These are phyloP conservation scores for Cheilinus undulatus DNA, from an alignment of 2,113 vertebrate species.

Conservation along the genomic window DNA sequence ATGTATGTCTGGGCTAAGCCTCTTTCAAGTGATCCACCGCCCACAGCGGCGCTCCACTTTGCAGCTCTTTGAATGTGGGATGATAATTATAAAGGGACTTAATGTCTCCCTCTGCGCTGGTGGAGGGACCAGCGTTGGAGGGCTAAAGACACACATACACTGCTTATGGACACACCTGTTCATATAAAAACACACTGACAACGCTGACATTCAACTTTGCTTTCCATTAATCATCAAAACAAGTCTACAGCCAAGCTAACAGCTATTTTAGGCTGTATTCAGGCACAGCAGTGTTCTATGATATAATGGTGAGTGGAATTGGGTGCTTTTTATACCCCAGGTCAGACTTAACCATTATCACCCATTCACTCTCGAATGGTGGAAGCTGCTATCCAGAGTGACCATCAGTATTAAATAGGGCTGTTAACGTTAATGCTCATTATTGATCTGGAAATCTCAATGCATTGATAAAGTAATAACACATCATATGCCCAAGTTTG, in stretches of 20 bases:
- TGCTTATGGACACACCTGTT: conserved; percentile 15
- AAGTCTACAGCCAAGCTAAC: neutral
- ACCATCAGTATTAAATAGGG: too few relatives aligned
- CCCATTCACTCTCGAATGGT: too few relatives aligned
- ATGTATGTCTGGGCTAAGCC: conserved; percentile 47
- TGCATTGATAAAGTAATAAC: too few relatives aligned
- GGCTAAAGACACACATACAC: neutral
- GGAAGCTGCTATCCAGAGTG: too few relatives aligned
- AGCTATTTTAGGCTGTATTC: too few relatives aligned
- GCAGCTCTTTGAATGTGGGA: conserved; percentile 55
- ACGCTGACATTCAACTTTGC: neutral
- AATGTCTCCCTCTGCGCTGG: conserved; percentile 34
- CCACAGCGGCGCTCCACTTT: conserved; percentile 54
- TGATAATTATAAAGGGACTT: conserved; percentile 68
- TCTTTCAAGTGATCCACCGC: conserved; percentile 62
- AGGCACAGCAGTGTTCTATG: neutral
- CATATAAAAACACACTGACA: neutral
- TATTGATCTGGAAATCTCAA: too few relatives aligned
- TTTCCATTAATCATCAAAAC: neutral
- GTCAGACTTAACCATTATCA: too few relatives aligned
- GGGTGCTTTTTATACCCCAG: too few relatives aligned
- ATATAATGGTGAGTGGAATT: too few relatives aligned
- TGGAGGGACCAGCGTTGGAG: neutral
- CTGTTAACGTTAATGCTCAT: too few relatives aligned
- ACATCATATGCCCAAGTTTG: too few relatives aligned